Base-by-base conservation (phyloP, 2,888 invertebrate genomes). In the Drosophila emarginata region DNA sequence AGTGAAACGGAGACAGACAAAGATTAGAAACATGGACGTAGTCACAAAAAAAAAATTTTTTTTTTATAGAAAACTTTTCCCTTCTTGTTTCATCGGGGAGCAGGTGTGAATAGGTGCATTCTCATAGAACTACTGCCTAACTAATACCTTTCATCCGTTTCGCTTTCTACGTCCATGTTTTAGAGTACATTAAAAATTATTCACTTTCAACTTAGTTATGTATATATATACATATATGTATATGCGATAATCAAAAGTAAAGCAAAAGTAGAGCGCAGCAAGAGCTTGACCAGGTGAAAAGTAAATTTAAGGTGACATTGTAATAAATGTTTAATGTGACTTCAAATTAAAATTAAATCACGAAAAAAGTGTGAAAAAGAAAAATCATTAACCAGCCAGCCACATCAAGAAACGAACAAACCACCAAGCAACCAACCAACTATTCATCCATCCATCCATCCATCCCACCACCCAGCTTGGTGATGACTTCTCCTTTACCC, bases 271-370 rank as follows among this genome's bases (percentile, higher is more conserved):
- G 76, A 64, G 50, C 73, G 77, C 54, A 14, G 21, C 37, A 52
- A 51, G 57, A 52, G 61, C 50, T 54, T 58, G 64, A 64, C 68
- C 65, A 71, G 69, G 74, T 74, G 75, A 74, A 78, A 77, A 74
- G 70, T 36, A 18, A 54, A 36, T 32, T 54, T 54, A 18, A 36
- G 54, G 18, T 72, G 78, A 70, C 72, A 79, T 63, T 71, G 74
- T 77, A 80, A 72, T 77, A 79, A 77, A 77, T 77, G 75, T 72
- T 77, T 70, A 76, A 79, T 73, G 79, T 72, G 81, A 79, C 75
- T 78, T 76, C 64, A 72, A 75, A 76, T 78, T 78, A 67, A 78
- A 78, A 68, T 71, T 73, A 69, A 61, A 67, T 64, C 64, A 66
- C 66, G 62, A 28, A 67, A 67, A 72, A 58, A 72, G 66, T 72